phyloP scores from a whole-genome alignment of 2,888 invertebrate genomes.

The Macaria notata region DNA sequence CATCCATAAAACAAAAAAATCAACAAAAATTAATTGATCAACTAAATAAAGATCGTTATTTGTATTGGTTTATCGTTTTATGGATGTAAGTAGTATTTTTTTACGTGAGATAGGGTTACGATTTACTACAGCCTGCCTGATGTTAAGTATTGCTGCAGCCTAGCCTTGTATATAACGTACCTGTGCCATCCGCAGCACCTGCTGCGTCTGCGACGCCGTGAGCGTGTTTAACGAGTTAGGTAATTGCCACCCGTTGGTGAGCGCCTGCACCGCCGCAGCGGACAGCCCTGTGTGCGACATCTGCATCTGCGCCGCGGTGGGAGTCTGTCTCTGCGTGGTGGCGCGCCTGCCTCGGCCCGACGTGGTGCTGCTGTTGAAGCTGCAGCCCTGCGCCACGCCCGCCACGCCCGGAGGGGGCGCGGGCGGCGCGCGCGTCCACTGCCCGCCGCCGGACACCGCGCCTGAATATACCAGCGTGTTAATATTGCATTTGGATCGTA shows the following conservation, averaged over 20 bases:
- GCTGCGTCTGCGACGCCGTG: constrained; percentile 76
- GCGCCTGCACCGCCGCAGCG: constrained; percentile 70
- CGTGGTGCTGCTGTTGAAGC: constrained; percentile 51
- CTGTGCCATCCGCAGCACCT: constrained; percentile 77
- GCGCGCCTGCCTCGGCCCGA: constrained; percentile 62
- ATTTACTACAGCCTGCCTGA: too few species aligned
- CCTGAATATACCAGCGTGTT: constrained; percentile 41
- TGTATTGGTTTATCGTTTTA: too few species aligned
- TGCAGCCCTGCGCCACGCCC: constrained; percentile 40
- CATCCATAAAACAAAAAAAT: too few species aligned
- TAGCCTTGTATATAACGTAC: constrained; percentile 37
- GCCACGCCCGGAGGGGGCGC: constrained; percentile 83
- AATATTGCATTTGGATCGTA: too few species aligned
- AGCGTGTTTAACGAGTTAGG: constrained; percentile 50
- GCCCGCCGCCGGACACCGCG: constrained; percentile 80
- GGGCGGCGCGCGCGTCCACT: constrained; percentile 90
- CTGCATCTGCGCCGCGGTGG: constrained; percentile 61
- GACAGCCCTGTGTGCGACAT: constrained; percentile 67
- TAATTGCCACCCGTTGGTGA: constrained; percentile 68
- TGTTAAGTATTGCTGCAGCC: too few species aligned
- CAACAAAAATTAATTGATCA: too few species aligned
- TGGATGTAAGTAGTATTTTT: too few species aligned
- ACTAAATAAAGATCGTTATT: too few species aligned
- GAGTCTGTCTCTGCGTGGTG: constrained; percentile 56
- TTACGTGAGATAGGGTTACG: too few species aligned